Base-by-base conservation (phyloP, 2,113 vertebrate genomes). In the Columba janthina region DNA sequence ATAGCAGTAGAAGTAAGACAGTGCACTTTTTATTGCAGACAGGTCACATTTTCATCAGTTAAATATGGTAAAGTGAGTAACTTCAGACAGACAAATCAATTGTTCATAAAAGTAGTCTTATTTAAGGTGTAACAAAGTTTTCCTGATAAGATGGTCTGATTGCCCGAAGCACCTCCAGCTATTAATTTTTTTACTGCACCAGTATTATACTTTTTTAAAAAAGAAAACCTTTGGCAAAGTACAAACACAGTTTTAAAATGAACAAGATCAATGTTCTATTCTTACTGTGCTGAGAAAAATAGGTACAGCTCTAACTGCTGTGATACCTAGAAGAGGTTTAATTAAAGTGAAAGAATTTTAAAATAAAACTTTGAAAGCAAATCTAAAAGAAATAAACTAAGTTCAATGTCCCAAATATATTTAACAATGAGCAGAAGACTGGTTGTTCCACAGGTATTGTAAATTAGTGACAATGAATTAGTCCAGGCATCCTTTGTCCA, bases 1-100 rank as follows among this genome's bases (percentile, higher is more conserved):
- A 24, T 5, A 54, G 44, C 53, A 0, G 18, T 2, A 81, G 16
- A 82, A 81, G 46, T 62, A 76, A 93, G 60, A 90, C 91, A 95
- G 95, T 90, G 90, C 95, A 93, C 44, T 7, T 90, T 96, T 97
- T 96, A 97, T 96, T 97, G 86, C 92, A 90, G 85, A 92, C 38
- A 88, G 53, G 83, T 95, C 96, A 97, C 92, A 88, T 90, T 93
- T 92, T 90, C 86, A 92, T 84, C 89, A 71, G 57, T 95, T 95
- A 95, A 95, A 78, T 89, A 94, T 70, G 51, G 85, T 93, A 85
- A 93, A 93, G 95, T n/a, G 28, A 95, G 78, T 90, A 87, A 89
- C 85, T 96, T 87, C 90, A 96, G 93, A 73, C 90, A 94, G 85
- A 75, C 62, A 94, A 94, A 93, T 48, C 82, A 85, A 82, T 93